These are phyloP conservation scores for Chiroxiphia lanceolata DNA, from an alignment of 2,797 vertebrate genomes.

Conservation along the genomic window DNA sequence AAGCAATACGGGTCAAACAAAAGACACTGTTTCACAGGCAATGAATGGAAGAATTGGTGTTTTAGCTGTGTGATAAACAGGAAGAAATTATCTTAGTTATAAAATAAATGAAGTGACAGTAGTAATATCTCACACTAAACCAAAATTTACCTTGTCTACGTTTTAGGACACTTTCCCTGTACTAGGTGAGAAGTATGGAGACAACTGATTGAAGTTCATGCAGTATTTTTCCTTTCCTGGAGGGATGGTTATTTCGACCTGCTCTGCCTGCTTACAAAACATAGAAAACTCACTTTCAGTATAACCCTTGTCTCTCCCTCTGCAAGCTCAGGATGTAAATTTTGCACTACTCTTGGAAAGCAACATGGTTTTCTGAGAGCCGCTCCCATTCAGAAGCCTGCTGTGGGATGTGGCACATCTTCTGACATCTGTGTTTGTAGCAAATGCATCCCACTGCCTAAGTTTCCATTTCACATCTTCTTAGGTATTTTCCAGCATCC, in stretches of 20 bases:
- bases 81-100: not conserved
- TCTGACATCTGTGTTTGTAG: not conserved
- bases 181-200: not conserved
- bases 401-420: not conserved
- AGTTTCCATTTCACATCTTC: constrained; percentile 31
- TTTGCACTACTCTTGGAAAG: not conserved
- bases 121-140: not conserved
- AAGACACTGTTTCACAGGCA: not conserved
- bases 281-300: not conserved
- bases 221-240: not conserved
- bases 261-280: not conserved
- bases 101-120: not conserved
- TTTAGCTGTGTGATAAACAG: not conserved
- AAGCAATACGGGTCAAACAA: not conserved
- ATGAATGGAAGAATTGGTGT: not conserved
- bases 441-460: not conserved
- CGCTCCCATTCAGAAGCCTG: not conserved
- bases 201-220: not conserved
- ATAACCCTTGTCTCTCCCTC: not conserved
- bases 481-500: constrained; percentile 22
- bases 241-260: not conserved
- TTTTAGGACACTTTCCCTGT: not conserved
- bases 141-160: not conserved
- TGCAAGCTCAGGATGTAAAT: not conserved
- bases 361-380: not conserved